Conservation (phyloP, 2,113 vertebrate genomes). For the Pelmatolapia mariae region DNA sequence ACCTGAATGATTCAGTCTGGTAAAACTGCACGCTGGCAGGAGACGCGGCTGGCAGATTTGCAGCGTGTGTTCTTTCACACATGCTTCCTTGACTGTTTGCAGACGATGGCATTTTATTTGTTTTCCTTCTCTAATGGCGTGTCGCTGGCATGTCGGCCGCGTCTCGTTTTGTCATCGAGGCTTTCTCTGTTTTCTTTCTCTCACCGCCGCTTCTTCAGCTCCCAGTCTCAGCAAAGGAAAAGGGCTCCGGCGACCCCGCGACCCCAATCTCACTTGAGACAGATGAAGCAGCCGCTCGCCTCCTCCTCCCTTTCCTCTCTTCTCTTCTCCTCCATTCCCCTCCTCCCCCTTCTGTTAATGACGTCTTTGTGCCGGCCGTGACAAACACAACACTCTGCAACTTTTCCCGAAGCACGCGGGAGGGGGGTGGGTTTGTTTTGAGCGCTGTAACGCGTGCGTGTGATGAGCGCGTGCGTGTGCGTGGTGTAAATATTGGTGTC, state of each 20-base stretch:
- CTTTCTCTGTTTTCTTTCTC: background rate
- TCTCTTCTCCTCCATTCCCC: background rate
- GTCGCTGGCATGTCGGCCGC: slow-evolving; percentile 43
- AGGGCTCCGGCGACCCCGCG: slow-evolving; percentile 49
- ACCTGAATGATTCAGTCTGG: background rate
- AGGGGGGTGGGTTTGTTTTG: background rate
- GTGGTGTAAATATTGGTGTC: slow-evolving; percentile 63
- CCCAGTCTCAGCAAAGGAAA: slow-evolving; percentile 49
- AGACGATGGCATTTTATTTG: slow-evolving; percentile 57
- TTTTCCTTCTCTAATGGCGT: slow-evolving; percentile 58
- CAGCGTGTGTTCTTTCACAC: background rate
- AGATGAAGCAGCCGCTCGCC: slow-evolving; percentile 57
- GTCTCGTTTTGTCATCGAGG: slow-evolving; percentile 53
- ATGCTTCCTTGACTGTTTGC: slow-evolving; percentile 34
- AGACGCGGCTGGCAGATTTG: slow-evolving; percentile 11
- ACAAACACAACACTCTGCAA: slow-evolving; percentile 44
- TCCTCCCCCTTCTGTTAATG: slow-evolving; percentile 35
- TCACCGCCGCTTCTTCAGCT: slow-evolving; percentile 16
- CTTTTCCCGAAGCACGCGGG: slow-evolving; percentile 30
- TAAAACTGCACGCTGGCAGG: background rate
- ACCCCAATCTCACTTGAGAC: slow-evolving; percentile 74
- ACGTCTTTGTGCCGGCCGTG: slow-evolving; percentile 44
- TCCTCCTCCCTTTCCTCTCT: background rate
- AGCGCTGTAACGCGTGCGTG: background rate
- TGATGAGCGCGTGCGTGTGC: background rate